A percentile compares a stretch with the other conserved stretches of the same genome.
These are phyloP conservation scores for Percina caprodes DNA, from an alignment of 2,113 vertebrate species.

Conservation along the genomic window DNA sequence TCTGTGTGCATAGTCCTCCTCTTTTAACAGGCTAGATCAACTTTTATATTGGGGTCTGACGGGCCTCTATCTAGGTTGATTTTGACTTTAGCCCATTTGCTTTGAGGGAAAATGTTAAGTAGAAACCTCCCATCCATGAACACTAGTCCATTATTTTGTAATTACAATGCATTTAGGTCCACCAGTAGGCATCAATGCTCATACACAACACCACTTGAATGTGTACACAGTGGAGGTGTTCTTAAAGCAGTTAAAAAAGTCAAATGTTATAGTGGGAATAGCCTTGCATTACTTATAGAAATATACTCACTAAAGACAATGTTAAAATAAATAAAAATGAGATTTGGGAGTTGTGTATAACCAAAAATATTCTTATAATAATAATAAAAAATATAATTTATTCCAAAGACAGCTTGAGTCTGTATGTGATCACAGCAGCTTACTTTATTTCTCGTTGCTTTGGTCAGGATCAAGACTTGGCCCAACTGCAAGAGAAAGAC, in stretches of 20 bases:
- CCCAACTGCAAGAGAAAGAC: constrained; percentile 62
- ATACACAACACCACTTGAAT: constrained; percentile 74
- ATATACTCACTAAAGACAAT: constrained; percentile 12
- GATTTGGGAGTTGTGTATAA: neutral
- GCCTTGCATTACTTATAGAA: constrained; percentile 14
- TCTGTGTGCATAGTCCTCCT: constrained; percentile 71
- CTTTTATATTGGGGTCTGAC: constrained; percentile 81
- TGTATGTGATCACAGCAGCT: constrained; percentile 55
- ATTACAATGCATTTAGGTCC: constrained; percentile 81
- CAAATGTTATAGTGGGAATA: constrained; percentile 38
- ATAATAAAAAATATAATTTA: neutral
- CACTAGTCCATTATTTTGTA: constrained; percentile 83
- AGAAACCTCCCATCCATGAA: constrained; percentile 84
- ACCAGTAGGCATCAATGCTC: constrained; percentile 75
- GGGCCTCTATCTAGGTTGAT: constrained; percentile 78
- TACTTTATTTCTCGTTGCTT: constrained; percentile 45
- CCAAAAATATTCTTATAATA: neutral
- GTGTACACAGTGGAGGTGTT: constrained; percentile 72
- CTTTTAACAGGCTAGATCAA: constrained; percentile 81
- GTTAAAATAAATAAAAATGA: neutral
- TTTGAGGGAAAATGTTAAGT: constrained; percentile 83
- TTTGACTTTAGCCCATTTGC: constrained; percentile 83
- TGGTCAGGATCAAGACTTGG: constrained; percentile 61
- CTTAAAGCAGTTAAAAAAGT: constrained; percentile 40
- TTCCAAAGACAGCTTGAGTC: constrained; percentile 26